These are phyloP conservation scores for Gambusia holbrooki DNA, from an alignment of 2,113 vertebrate genomes.

Conservation along the genomic window DNA sequence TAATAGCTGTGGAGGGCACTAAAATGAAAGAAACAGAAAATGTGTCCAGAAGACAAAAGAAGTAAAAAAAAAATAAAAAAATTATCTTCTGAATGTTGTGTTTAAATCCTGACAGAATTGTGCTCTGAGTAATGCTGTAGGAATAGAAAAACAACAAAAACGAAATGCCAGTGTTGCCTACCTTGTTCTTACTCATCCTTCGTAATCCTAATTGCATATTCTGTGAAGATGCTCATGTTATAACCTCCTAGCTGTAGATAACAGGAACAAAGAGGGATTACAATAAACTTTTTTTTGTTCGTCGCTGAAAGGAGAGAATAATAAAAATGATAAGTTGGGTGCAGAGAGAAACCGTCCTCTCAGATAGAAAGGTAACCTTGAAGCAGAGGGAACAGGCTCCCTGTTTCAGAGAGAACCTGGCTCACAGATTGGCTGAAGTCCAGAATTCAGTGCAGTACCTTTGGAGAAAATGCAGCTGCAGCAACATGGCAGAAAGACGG, in stretches of 20 bases:
- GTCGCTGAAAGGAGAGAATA: slow-evolving; percentile 26
- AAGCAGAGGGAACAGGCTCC: slow-evolving; percentile 47
- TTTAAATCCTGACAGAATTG: slow-evolving; percentile 49
- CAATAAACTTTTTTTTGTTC: slow-evolving; percentile 38
- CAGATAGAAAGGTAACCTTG: slow-evolving; percentile 60
- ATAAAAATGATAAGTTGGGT: slow-evolving; percentile 53
- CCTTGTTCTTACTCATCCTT: slow-evolving; percentile 69
- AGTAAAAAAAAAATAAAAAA: slow-evolving; percentile 14
- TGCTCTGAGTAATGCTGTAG: slow-evolving; percentile 75
- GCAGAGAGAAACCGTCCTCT: slow-evolving; percentile 58
- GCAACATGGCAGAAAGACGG: slow-evolving; percentile 46
- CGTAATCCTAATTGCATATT: slow-evolving; percentile 70
- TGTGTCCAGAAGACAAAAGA: slow-evolving; percentile 14
- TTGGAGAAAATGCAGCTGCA: slow-evolving; percentile 51
- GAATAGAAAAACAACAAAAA: slow-evolving; percentile 71
- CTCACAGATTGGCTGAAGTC: slow-evolving; percentile 38
- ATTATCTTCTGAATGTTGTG: slow-evolving; percentile 12
- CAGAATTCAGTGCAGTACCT: slow-evolving; percentile 45
- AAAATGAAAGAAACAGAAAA: slow-evolving; percentile 13
- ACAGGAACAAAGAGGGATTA: slow-evolving; percentile 25
- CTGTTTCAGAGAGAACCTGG: slow-evolving; percentile 41
- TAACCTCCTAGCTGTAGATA: slow-evolving; percentile 67
- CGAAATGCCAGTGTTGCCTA: slow-evolving; percentile 78
- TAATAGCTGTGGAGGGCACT: background rate
- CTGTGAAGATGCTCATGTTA: slow-evolving; percentile 75